Evolutionary conservation across 2,797 vertebrate genomes (phyloP).

Genomic region (Arctocebus calabarensis): DNA sequence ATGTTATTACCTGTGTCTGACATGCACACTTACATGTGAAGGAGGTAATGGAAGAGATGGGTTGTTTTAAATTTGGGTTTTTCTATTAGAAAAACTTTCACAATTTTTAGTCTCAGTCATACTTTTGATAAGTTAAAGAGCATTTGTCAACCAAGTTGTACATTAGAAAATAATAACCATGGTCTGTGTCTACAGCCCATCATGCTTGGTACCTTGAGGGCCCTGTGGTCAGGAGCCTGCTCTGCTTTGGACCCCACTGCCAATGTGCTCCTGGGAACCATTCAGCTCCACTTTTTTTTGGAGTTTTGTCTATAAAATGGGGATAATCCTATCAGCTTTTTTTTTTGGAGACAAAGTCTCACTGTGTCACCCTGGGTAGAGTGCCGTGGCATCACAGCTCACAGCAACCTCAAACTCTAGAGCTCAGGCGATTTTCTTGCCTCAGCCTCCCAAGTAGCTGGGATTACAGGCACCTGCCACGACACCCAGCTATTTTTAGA

Average conservation of each 20-base stretch:
- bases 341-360: too few species aligned
- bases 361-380: too few species aligned
- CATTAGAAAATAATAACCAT: neutral
- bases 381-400: too few species aligned
- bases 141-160: neutral
- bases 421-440: too few species aligned
- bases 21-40: too few species aligned
- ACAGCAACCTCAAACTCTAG: too few species aligned
- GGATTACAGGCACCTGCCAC: too few species aligned
- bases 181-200: neutral
- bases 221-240: neutral
- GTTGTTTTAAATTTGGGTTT: neutral
- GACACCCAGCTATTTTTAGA: too few species aligned
- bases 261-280: neutral
- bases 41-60: neutral
- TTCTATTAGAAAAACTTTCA: neutral
- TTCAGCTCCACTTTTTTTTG: neutral
- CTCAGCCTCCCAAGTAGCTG: too few species aligned
- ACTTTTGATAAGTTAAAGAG: neutral
- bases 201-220: neutral
- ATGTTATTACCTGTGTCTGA: fast-evolving
- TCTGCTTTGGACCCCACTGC: too few species aligned
- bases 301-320: neutral
- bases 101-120: neutral
- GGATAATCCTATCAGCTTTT: too few species aligned